Evolutionary conservation across 1,140 invertebrate genomes (phyloP), one percentile per base, ranked within the genome.

Genomic region (Drosophila rhopaloa): DNA sequence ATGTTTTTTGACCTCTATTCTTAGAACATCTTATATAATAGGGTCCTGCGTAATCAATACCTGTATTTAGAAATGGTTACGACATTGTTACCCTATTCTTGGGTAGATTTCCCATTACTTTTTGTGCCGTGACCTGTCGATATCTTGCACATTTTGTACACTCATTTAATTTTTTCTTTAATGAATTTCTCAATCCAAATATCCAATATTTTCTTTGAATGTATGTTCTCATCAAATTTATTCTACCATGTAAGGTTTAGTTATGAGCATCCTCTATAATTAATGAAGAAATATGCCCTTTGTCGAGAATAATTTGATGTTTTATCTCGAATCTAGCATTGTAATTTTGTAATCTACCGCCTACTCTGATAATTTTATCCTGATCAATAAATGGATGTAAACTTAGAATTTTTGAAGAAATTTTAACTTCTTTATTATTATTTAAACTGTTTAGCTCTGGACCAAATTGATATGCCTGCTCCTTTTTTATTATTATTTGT

Each of bases 201-300:
- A 38, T 19, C 43, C 7, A 44, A 44, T 44, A 44, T 19, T 44
- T 44, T 11, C 16, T 16, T 19, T 44, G 16, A 19, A 44, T 10
- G 8, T 44, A 11, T 16, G 14, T 44, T 44, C 43, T 44, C 43
- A 44, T 44, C 10, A 44, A 44, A 44, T 44, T 19, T 16, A 44
- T 44, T 44, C 43, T 16, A 44, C 43, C 43, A 44, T 44, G 43
- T 11, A 24, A 10, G 14, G 14, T 44, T 19, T 8, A 6, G 1
- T 43, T 43, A 43, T 43, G 40, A 16, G 40, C 40, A 11, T 43
- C n/a, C n/a, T 40, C 8, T 46, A 46, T 47, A 27, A 47, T 47
- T 6, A 47, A 47, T 13, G 46, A 11, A 19, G 11, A 47, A 13
- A 47, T 7, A 13, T 48, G 24, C 5, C 11, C 24, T 48, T 48